Conservation (phyloP, 2,113 vertebrate genomes). For the Mus musculus region DNA sequence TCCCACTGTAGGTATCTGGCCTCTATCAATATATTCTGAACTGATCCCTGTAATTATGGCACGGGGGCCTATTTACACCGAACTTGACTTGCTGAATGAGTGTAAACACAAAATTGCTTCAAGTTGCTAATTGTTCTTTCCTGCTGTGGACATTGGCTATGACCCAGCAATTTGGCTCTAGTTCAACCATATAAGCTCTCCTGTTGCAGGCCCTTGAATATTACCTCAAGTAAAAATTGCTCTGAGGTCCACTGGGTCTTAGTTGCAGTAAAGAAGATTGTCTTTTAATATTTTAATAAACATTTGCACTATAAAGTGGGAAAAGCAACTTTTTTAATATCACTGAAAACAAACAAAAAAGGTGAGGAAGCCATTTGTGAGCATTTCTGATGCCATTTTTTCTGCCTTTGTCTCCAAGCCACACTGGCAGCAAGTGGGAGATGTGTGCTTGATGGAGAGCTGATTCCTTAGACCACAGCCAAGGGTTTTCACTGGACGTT, state of each 20-base stretch:
- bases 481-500: not conserved
- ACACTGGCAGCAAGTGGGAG: not conserved
- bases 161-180: slow-evolving; percentile 40
- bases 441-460: not conserved
- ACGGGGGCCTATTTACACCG: slow-evolving; percentile 57
- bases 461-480: not conserved
- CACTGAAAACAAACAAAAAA: slow-evolving; percentile 8
- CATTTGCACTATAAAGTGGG: slow-evolving; percentile 11
- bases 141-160: slow-evolving; percentile 58
- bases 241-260: not conserved
- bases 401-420: not conserved
- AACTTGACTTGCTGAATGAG: slow-evolving; percentile 54
- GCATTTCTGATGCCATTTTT: not conserved
- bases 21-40: slow-evolving; percentile 65
- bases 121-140: slow-evolving; percentile 67
- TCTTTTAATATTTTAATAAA: slow-evolving; percentile 45
- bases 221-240: slow-evolving; percentile 52
- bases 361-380: not conserved
- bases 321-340: not conserved
- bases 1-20: slow-evolving; percentile 53
- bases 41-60: slow-evolving; percentile 70
- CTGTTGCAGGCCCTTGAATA: not conserved
- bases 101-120: slow-evolving; percentile 64
- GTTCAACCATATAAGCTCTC: slow-evolving; percentile 36
- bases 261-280: not conserved